A percentile compares a stretch with the other conserved stretches of the same genome.
Conservation (phyloP, 2,113 vertebrate genomes). For the Podilymbus podiceps region DNA sequence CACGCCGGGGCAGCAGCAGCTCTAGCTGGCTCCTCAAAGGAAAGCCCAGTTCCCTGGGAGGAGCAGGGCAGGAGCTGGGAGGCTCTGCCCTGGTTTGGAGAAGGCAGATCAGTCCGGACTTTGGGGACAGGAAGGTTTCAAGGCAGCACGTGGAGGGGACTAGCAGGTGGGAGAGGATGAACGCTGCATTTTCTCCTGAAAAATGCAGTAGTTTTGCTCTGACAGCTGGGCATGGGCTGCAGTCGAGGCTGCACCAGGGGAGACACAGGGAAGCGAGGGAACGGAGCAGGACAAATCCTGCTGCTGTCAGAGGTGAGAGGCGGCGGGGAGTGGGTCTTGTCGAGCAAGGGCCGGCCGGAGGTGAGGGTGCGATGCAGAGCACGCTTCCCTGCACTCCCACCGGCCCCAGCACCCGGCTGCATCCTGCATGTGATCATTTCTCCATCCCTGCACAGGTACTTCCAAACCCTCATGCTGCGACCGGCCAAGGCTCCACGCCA, state of each 20-base stretch:
- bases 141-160: background rate
- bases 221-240: background rate
- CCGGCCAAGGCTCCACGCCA: rapidly evolving
- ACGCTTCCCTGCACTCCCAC: background rate
- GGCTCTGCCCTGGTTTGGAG: background rate
- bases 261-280: background rate
- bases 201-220: background rate
- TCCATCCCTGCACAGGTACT: background rate
- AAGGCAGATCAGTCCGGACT: background rate
- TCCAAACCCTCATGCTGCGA: background rate
- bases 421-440: background rate
- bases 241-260: rapidly evolving
- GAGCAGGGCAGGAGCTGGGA: background rate
- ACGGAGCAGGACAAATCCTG: background rate
- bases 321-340: background rate
- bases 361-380: background rate
- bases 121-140: background rate
- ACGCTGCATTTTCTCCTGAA: background rate
- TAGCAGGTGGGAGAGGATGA: background rate
- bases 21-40: background rate
- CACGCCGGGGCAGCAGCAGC: background rate
- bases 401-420: rapidly evolving
- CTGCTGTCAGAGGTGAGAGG: background rate
- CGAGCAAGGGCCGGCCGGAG: background rate
- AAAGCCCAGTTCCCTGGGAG: background rate